phyloP scores from a whole-genome alignment of 2,888 invertebrate species.

The Colletes collaris region DNA sequence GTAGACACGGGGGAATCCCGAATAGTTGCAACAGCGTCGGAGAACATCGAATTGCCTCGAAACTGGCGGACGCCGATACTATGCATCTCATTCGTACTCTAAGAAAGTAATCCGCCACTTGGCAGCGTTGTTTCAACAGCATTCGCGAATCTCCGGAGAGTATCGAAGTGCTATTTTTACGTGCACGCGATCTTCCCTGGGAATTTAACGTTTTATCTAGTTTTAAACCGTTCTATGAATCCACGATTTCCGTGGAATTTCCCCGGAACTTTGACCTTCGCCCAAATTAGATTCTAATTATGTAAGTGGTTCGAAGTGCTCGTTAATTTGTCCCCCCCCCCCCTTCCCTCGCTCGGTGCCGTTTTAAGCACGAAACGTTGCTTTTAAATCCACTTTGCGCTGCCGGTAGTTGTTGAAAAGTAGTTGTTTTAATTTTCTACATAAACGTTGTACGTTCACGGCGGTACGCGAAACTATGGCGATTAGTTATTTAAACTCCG shows the following conservation, averaged over 20 bases:
- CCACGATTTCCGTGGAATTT: not conserved
- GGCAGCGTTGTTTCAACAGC: not conserved
- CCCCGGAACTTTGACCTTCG: not conserved
- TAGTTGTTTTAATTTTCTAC: not conserved
- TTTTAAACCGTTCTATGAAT: too few species aligned
- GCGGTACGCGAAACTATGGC: slow-evolving; percentile 3
- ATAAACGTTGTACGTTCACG: not conserved
- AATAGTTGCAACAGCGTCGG: slow-evolving; percentile 13
- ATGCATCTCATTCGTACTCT: not conserved
- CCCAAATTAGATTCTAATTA: not conserved
- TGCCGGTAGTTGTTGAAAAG: not conserved
- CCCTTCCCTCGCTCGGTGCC: not conserved
- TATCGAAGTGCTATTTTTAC: too few species aligned
- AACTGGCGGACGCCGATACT: not conserved
- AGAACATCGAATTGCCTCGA: slow-evolving; percentile 28
- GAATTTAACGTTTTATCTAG: too few species aligned
- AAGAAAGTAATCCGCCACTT: slow-evolving; percentile 3
- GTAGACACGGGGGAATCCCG: slow-evolving; percentile 17
- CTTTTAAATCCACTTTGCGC: not conserved
- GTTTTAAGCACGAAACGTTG: not conserved
- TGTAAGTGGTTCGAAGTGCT: not conserved
- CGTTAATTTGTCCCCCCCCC: too few species aligned
- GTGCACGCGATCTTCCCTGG: too few species aligned
- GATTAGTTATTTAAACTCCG: slow-evolving; percentile 33
- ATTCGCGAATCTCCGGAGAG: slow-evolving; percentile 4